Base-by-base conservation (phyloP, 2,888 invertebrate genomes). In the Miltochrista miniata region DNA sequence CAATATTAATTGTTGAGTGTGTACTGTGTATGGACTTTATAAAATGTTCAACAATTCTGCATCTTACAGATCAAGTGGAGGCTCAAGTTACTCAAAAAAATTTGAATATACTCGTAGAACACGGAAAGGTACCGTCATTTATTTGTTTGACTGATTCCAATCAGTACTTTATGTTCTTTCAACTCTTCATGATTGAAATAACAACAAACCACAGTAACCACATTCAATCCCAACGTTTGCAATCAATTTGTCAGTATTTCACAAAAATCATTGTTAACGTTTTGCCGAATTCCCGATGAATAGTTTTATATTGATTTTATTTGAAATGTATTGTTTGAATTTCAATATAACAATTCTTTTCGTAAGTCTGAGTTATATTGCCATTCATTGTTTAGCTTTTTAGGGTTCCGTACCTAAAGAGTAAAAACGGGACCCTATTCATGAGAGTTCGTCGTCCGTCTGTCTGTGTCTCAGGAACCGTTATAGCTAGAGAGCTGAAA, bases 11-110 rank as follows among this genome's bases (percentile, higher is more conserved):
- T 46, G 57, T 54, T 54, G 38, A 37, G 48, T 46, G 57, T 54
- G 51, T 39, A 40, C 49, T 54, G 38, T 34, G 48, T 46, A 55
- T 54, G 51, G 40, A 40, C 49, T 34, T 42, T 44, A 1, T 24
- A 49, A 15, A 53, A 87, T 88, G 88, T 87, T 88, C 64, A 84
- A 85, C 68, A 84, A 83, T 48, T 79, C 84, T 51, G 79, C 79
- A 59, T 81, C 81, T 40, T 80, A 77, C 52, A 79, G 70, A 64
- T 70, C 72, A 37, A 61, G 64, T 24, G 52, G 74, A 31, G 64
- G 72, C 14, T 55, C 64, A 39, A 72, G 70, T 64, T 81, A 79
- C 54, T 64, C 55, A 42, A 59, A 71, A 56, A 78, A 69, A 56
- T 58, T 54, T 51, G 68, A 74, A 56, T 58, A 61, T 51, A 66